Evolutionary conservation across 2,888 invertebrate species (phyloP).

Genomic region (Rhagophthalmus giganteus): DNA sequence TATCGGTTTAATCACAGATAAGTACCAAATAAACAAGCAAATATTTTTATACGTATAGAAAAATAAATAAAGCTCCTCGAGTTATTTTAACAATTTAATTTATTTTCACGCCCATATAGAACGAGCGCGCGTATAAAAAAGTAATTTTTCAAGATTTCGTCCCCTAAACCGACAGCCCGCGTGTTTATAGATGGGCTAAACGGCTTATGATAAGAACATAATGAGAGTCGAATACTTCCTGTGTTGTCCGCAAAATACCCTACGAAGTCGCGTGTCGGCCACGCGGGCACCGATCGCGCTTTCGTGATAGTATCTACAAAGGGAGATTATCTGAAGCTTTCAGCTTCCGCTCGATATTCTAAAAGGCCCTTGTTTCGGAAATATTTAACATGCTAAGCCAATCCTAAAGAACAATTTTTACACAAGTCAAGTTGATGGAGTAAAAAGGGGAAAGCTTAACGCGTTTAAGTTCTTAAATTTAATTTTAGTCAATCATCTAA

Average conservation of each 20-base stretch:
- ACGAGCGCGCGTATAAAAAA: slow-evolving; percentile 33
- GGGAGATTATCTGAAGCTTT: slow-evolving; percentile 32
- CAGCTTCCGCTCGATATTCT: slow-evolving; percentile 17
- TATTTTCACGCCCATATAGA: slow-evolving; percentile 19
- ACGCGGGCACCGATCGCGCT: slow-evolving; percentile 41
- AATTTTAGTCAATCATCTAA: slow-evolving; percentile 57
- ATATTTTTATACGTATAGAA: no score
- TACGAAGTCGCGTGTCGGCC: slow-evolving; percentile 37
- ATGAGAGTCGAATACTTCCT: slow-evolving; percentile 47
- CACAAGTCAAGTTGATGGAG: slow-evolving; percentile 52
- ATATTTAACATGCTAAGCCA: slow-evolving; percentile 41
- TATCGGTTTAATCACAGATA: no score
- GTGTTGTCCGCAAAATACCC: slow-evolving; percentile 41
- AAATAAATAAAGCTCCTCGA: no score
- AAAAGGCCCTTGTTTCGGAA: slow-evolving; percentile 20
- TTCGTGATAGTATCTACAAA: slow-evolving; percentile 41
- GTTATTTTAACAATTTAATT: slow-evolving; percentile 17
- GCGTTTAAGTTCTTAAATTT: slow-evolving; percentile 57
- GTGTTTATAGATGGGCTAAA: slow-evolving; percentile 54
- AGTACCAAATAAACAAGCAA: no score
- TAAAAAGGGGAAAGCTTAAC: slow-evolving; percentile 54
- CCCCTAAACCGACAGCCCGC: slow-evolving; percentile 38
- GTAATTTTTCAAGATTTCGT: slow-evolving; percentile 47
- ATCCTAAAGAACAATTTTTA: slow-evolving; percentile 49
- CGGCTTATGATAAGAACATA: slow-evolving; percentile 50